phyloP scores from a whole-genome alignment of 2,113 vertebrate genomes.

The Hipposideros armiger region DNA sequence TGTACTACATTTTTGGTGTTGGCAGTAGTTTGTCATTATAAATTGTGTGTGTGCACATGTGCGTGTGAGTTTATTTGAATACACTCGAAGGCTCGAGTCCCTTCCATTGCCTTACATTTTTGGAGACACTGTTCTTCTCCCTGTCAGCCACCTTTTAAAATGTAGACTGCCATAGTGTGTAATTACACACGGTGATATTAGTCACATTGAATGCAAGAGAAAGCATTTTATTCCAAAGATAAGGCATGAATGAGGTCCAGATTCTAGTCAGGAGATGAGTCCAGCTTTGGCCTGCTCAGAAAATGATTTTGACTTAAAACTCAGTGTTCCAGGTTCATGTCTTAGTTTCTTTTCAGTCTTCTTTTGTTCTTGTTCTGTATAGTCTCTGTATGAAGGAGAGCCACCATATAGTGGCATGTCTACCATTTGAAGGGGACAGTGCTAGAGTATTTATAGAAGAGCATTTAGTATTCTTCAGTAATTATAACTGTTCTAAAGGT shows the following conservation, averaged over 20 bases:
- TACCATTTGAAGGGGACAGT: not conserved
- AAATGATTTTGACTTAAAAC: not conserved
- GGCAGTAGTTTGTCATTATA: not conserved
- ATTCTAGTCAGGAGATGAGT: conserved; percentile 8
- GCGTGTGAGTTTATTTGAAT: not conserved
- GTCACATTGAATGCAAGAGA: conserved; percentile 41
- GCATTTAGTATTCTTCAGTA: conserved; percentile 21
- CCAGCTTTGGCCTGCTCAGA: not conserved
- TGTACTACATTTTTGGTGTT: conserved; percentile 22
- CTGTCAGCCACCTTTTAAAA: conserved; percentile 20
- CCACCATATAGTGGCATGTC: not conserved
- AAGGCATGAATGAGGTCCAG: conserved; percentile 1
- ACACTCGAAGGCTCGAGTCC: not conserved
- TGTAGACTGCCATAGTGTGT: not conserved
- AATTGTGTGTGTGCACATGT: not conserved
- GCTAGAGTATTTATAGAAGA: conserved; percentile 1
- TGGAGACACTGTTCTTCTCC: not conserved
- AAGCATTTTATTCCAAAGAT: conserved; percentile 41
- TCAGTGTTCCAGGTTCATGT: not conserved
- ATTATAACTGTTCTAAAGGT: conserved; percentile 28
- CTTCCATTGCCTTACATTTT: conserved; percentile 42
- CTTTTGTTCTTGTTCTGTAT: conserved; percentile 9
- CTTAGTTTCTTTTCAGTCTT: not conserved
- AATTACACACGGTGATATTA: not conserved
- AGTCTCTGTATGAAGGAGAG: not conserved